phyloP scores from a whole-genome alignment of 2,888 invertebrate species.

The Heliconius charithonia region DNA sequence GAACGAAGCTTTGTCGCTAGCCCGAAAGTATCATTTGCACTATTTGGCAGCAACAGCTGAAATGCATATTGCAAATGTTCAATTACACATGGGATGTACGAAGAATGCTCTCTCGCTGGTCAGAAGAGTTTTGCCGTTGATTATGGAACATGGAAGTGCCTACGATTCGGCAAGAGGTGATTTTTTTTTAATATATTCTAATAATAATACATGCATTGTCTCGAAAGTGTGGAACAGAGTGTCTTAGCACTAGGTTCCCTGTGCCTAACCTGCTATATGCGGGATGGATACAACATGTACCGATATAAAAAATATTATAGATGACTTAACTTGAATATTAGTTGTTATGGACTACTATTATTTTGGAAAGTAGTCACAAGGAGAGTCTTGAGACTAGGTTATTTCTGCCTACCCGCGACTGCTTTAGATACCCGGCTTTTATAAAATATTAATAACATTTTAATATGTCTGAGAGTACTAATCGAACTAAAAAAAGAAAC shows the following conservation, averaged over 20 bases:
- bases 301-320: too few species aligned
- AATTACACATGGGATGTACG: slow-evolving; percentile 90
- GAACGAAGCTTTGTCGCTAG: slow-evolving; percentile 89
- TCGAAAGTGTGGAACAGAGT: too few species aligned
- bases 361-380: not conserved
- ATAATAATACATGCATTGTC: not conserved
- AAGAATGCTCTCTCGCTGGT: slow-evolving; percentile 89
- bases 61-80: slow-evolving; percentile 90
- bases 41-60: slow-evolving; percentile 89
- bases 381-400: not conserved
- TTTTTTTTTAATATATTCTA: slow-evolving; percentile 1
- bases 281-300: too few species aligned
- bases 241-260: too few species aligned
- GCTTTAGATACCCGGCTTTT: too few species aligned
- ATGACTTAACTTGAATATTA: not conserved
- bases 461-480: too few species aligned
- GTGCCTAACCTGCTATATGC: too few species aligned
- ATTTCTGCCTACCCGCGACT: too few species aligned
- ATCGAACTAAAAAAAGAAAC: too few species aligned
- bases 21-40: slow-evolving; percentile 89
- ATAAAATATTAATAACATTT: too few species aligned
- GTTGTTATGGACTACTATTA: not conserved
- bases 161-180: slow-evolving; percentile 90
- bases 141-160: slow-evolving; percentile 91
- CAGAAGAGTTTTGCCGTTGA: slow-evolving; percentile 87